These are phyloP conservation scores for Chamaetylas fuelleborni DNA, from an alignment of 2,113 vertebrate genomes.

Conservation along the genomic window DNA sequence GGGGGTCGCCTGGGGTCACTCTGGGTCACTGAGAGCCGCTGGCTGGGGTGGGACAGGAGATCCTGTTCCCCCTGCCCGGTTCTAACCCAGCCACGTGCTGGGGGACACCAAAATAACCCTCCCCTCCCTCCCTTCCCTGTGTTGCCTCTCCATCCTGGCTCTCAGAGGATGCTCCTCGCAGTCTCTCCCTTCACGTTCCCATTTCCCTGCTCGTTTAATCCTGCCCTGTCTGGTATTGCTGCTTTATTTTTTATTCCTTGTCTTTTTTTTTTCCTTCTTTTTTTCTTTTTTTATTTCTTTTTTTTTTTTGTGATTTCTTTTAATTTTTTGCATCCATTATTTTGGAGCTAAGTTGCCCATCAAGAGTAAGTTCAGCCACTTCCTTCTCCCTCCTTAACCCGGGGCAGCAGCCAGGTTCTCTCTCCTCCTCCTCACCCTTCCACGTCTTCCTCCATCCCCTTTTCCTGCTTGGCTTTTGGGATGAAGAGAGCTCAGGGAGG, in stretches of 20 bases:
- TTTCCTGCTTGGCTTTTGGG: neutral
- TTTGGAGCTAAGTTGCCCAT: conserved; percentile 67
- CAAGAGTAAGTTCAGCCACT: conserved; percentile 64
- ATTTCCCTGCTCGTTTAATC: neutral
- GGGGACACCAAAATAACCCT: neutral
- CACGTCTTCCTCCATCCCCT: neutral
- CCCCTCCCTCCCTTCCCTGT: neutral
- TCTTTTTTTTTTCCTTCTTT: neutral
- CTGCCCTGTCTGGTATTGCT: conserved; percentile 5
- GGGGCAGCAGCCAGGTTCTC: neutral
- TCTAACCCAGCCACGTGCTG: neutral
- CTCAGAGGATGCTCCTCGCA: neutral
- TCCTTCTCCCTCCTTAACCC: neutral
- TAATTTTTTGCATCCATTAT: conserved; percentile 58
- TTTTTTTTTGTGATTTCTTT: neutral
- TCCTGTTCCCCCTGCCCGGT: neutral
- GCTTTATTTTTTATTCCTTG: conserved; percentile 42
- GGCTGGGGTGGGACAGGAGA: neutral
- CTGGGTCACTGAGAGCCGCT: neutral
- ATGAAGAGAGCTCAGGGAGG: rapidly evolving
- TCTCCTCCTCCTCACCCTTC: neutral
- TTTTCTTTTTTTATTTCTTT: neutral
- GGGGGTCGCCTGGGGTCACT: neutral
- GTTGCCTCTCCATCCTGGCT: neutral
- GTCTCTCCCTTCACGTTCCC: neutral